Evolutionary conservation across 2,113 vertebrate genomes (phyloP).

Genomic region (Lathamus discolor): DNA sequence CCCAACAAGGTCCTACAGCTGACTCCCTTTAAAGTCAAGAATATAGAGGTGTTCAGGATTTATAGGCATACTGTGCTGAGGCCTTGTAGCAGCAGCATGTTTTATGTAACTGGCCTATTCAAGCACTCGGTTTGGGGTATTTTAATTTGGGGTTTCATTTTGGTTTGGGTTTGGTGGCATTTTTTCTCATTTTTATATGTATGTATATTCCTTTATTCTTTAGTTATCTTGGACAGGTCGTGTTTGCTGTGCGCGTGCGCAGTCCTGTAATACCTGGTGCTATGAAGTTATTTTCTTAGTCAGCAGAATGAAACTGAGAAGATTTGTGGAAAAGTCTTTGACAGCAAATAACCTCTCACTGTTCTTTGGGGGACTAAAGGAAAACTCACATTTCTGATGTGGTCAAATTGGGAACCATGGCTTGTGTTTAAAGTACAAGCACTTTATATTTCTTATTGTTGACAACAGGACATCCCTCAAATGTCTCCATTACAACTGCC

Average conservation of each 20-base stretch:
- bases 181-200: not conserved
- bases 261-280: not conserved
- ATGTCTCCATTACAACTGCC: not conserved
- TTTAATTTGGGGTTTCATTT: not conserved
- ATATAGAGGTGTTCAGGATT: not conserved
- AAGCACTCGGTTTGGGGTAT: not conserved
- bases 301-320: not conserved
- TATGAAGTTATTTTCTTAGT: not conserved
- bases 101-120: not conserved
- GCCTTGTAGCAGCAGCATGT: not conserved
- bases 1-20: slow-evolving; percentile 4
- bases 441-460: not conserved
- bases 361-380: not conserved
- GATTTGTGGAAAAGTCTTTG: not conserved
- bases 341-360: not conserved
- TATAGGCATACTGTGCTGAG: not conserved
- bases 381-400: not conserved
- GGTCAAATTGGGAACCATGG: not conserved
- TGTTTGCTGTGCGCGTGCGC: not conserved
- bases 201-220: not conserved
- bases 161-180: too few relatives aligned
- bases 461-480: not conserved
- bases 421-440: not conserved
- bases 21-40: slow-evolving; percentile 3
- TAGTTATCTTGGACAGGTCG: not conserved